Conservation (phyloP, 2,113 vertebrate genomes). For the Catharus fuscescens region DNA sequence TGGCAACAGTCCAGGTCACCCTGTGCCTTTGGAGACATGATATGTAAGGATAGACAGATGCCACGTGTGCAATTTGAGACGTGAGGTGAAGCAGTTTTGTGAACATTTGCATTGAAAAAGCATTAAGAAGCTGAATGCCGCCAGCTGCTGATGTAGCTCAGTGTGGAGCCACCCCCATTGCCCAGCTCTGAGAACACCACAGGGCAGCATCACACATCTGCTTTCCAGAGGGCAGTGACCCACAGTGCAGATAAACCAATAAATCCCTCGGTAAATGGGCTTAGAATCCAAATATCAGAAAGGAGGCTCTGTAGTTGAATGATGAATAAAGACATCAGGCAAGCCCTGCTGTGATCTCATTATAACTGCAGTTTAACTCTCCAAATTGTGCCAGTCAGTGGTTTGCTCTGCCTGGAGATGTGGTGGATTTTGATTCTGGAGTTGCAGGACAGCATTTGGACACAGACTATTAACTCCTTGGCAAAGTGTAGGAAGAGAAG, state of each 20-base stretch:
- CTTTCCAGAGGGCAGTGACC: neutral
- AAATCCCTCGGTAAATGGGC: neutral
- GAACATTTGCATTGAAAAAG: neutral
- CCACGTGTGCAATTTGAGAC: neutral
- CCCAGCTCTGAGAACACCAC: fast-evolving
- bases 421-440: neutral
- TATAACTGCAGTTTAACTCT: neutral
- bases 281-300: neutral
- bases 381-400: fast-evolving
- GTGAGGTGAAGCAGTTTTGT: neutral
- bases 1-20: neutral
- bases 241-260: neutral
- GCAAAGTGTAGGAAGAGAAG: neutral
- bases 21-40: neutral
- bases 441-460: neutral
- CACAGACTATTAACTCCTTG: neutral
- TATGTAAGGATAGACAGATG: neutral
- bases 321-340: neutral
- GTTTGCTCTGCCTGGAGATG: neutral
- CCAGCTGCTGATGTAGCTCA: neutral
- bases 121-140: neutral
- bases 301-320: neutral
- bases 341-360: neutral
- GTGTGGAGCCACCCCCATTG: fast-evolving
- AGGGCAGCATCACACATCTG: fast-evolving